A percentile compares a stretch with the other conserved stretches of the same genome.
Evolutionary conservation across 2,888 invertebrate species (phyloP).

Genomic region (Latrodectus elegans): DNA sequence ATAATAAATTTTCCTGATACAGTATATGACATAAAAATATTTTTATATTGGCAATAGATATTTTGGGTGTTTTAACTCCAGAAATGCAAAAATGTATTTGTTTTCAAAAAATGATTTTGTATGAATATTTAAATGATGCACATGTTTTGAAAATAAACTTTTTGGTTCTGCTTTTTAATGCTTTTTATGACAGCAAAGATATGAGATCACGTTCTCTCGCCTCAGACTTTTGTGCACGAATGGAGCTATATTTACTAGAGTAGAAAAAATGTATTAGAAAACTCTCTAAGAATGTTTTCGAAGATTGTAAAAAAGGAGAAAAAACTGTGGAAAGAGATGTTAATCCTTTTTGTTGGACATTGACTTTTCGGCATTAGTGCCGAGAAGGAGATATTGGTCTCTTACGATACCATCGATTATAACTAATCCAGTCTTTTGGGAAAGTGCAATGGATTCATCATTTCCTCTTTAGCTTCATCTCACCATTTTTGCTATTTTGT

Average conservation of each 20-base stretch:
- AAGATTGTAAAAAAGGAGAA: conserved; percentile 44
- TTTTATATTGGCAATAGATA: too few species aligned
- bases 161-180: too few species aligned
- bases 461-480: conserved; percentile 2
- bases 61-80: too few species aligned
- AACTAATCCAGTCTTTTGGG: conserved; percentile 46
- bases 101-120: too few species aligned
- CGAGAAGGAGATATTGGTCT: conserved; percentile 15
- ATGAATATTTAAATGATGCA: too few species aligned
- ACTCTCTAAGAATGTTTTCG: conserved; percentile 45
- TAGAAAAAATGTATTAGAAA: neutral
- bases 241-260: neutral
- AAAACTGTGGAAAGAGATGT: conserved; percentile 51
- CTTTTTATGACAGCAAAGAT: too few species aligned
- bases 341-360: conserved; percentile 62
- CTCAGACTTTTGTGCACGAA: too few species aligned
- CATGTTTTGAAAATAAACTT: too few species aligned
- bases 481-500: conserved; percentile 15
- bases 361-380: conserved; percentile 54
- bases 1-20: too few species aligned
- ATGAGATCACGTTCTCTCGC: too few species aligned
- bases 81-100: too few species aligned
- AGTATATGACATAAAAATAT: too few species aligned
- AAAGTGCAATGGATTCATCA: conserved; percentile 31
- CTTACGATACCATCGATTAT: conserved; percentile 49